Evolutionary conservation across 2,113 vertebrate genomes (phyloP), one percentile per base, ranked within the genome.

Genomic region (Pterocles burchelli): DNA sequence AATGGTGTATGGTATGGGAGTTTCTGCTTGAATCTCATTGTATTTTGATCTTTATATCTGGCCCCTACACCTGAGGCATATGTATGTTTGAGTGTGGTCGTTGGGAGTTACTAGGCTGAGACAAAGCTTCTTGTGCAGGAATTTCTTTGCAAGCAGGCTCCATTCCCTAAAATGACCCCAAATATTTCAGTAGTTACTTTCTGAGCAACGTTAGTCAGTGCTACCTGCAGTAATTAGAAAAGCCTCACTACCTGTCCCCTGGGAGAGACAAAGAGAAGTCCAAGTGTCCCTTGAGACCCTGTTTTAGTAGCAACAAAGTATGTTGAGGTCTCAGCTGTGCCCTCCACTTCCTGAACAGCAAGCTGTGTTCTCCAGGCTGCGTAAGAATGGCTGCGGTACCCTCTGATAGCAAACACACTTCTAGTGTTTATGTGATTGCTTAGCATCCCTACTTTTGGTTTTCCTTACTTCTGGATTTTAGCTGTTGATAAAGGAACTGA

Each of bases 341-440:
- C 19, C 43, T 90, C 26, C 17, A 19, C 13, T n/a, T 95, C 45
- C 34, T 52, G 21, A 81, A 19, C 34, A 83, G 14, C 22, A 80
- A 77, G 17, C 15, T 85, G 16, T 51, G 21, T 63, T 78, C 57
- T 80, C 33, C n/a, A 51, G 16, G 17, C 24, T 86, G 7, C 0
- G 0, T 20, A 26, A 48, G 19, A 80, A 20, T 5, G 9, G 41
- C 29, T 3, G 7, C 2, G 3, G n/a, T 66, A 73, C 19, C 17
- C 36, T 73, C 51, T 66, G 43, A 48, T 2, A 49, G 36, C 16
- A 62, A 58, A 73, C 29, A 24, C 3, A 17, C 74, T 79, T 79
- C 19, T 77, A 52, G 36, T 5, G 17, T 4, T 72, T 84, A 43
- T 10, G 13, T 41, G 26, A n/a, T 36, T 59, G 6, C 24, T 89